These are phyloP conservation scores for Fopius arisanus DNA, from an alignment of 1,140 invertebrate species.

Conservation along the genomic window DNA sequence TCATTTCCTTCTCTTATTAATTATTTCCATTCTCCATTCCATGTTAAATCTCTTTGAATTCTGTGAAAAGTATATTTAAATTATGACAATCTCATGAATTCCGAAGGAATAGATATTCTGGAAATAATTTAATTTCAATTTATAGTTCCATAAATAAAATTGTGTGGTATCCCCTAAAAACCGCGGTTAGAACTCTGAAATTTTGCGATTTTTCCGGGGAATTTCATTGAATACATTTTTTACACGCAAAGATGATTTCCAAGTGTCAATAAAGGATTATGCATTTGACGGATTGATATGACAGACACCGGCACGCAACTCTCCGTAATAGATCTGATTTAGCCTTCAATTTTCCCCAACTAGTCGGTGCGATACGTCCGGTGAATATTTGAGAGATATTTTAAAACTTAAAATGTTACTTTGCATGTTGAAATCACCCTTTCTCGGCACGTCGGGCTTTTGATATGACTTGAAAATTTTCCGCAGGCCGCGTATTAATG, in stretches of 20 bases:
- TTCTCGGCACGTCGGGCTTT: not conserved
- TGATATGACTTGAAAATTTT: slow-evolving; percentile 9
- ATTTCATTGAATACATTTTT: not conserved
- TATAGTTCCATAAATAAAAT: no score
- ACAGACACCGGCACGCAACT: not conserved
- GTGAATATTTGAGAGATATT: not conserved
- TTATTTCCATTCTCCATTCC: no score
- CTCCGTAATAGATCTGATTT: not conserved
- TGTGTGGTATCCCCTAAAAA: no score
- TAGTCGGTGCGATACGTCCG: not conserved
- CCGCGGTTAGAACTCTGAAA: no score
- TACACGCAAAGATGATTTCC: not conserved
- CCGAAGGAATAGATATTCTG: no score
- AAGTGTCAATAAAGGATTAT: not conserved
- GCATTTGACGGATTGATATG: not conserved
- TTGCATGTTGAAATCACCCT: slow-evolving; percentile 6
- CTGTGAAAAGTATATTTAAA: no score
- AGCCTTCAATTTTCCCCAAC: not conserved
- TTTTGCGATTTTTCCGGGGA: no score
- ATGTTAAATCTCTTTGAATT: no score
- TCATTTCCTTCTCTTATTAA: no score
- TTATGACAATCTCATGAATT: no score
- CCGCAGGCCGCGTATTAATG: not conserved
- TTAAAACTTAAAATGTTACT: slow-evolving; percentile 7
- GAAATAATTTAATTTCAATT: no score